phyloP scores from a whole-genome alignment of 37 sponge, comb jelly and placozoan species.

The Axinella damicornis region DNA sequence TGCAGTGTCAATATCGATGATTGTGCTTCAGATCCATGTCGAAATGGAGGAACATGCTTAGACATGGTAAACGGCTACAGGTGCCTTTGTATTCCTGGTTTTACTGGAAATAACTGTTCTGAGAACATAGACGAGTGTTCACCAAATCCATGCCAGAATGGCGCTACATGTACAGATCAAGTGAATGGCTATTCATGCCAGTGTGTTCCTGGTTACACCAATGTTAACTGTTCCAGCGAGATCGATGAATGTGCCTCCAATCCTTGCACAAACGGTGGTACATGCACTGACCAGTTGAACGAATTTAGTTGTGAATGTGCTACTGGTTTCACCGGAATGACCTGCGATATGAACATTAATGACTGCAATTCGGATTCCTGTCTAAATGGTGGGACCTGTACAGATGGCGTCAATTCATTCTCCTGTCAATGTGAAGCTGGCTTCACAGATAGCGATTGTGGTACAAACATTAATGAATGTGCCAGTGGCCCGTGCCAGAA shows the following conservation, averaged over 20 bases:
- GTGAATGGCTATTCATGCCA: not conserved
- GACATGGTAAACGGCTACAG: constrained; percentile 17
- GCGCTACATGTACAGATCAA: constrained; percentile 40
- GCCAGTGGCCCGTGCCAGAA: constrained; percentile 51
- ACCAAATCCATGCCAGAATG: constrained; percentile 34
- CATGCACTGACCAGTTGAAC: constrained; percentile 7
- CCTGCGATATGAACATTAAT: constrained; percentile 52
- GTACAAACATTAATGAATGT: constrained; percentile 70
- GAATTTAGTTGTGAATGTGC: constrained; percentile 17
- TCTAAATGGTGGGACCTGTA: constrained; percentile 67
- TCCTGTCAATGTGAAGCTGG: constrained; percentile 56
- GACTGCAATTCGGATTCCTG: constrained; percentile 46
- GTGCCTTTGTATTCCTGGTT: constrained; percentile 52
- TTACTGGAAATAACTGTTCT: not conserved
- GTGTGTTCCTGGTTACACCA: constrained; percentile 34
- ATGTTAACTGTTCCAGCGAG: not conserved
- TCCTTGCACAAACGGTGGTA: constrained; percentile 6
- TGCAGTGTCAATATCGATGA: constrained; percentile 52
- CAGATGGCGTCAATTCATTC: constrained; percentile 46
- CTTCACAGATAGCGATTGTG: constrained; percentile 57
- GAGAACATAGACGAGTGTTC: constrained; percentile 17
- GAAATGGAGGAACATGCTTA: constrained; percentile 51
- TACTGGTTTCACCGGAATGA: constrained; percentile 31
- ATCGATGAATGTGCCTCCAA: not conserved
- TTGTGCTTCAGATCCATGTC: constrained; percentile 46